Evolutionary conservation across 2,113 vertebrate genomes (phyloP), one percentile per base, ranked within the genome.

Genomic region (Trichechus manatus): DNA sequence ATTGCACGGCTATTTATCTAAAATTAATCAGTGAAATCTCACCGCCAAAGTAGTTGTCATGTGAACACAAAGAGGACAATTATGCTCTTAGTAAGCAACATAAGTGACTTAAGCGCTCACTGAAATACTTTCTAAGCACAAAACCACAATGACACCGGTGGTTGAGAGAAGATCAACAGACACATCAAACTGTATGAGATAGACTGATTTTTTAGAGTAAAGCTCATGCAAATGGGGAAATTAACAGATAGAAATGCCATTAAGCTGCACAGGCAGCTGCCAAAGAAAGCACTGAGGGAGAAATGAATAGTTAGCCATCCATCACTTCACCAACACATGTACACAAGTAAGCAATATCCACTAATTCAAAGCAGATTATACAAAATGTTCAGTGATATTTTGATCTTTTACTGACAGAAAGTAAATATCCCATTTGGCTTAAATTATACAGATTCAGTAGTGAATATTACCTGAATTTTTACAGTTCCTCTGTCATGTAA

Each of bases 391-490:
- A 59, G 3, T n/a, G 78, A 39, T 14, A 78, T 44, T 53, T 10
- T 64, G 33, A 5, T 63, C 11, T 88, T 86, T 83, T 29, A 77
- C 22, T 81, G 4, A 4, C 79, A 25, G 22, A 74, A n/a, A 66
- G 7, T 89, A 50, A 72, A n/a, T 63, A 44, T 3, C 42, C 5
- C 33, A 20, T 42, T 31, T 93, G 19, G 13, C 44, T 82, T 29
- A 89, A 89, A 64, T 82, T 81, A 59, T 23, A n/a, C 11, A 77
- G 13, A 75, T 70, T 53, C 7, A 23, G 1, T 9, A 56, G 31
- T 19, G 22, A 95, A n/a, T 6, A 42, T 56, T 85, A 85, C 20
- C 79, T 95, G 50, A 44, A 77, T 70, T 95, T 95, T 47, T 70
- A 77, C 14, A 77, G 33, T 9, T 56, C 53, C 63, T 25, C 10